phyloP scores from a whole-genome alignment of 2,797 vertebrate genomes.

The Rallus crepitans region DNA sequence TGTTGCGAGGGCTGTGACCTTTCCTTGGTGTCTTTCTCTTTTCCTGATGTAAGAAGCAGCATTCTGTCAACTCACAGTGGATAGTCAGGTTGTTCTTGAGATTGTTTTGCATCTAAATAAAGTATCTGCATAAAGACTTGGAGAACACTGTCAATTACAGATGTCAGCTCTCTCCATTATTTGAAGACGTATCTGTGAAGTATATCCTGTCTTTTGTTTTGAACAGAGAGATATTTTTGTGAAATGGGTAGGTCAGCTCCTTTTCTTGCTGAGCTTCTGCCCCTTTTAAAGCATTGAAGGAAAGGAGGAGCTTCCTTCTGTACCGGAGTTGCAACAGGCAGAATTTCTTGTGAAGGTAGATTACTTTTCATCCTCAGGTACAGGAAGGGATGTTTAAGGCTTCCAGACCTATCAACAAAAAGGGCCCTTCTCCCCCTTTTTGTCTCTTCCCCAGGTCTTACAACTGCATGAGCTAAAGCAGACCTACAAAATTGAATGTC shows the following conservation, averaged over 20 bases:
- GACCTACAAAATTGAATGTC: background rate
- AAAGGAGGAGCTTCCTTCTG: background rate
- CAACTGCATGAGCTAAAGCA: background rate
- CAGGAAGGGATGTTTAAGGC: background rate
- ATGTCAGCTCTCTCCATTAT: background rate
- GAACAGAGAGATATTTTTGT: background rate
- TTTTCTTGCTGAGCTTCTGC: background rate
- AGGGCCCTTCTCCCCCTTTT: background rate
- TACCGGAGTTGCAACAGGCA: background rate
- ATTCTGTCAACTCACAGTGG: background rate
- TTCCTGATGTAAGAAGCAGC: fast-evolving
- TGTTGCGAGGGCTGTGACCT: background rate
- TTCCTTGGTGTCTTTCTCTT: background rate
- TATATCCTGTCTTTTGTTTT: background rate
- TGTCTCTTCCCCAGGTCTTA: background rate
- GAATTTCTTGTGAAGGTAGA: background rate
- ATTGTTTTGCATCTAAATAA: background rate
- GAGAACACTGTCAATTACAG: background rate
- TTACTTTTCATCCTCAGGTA: background rate
- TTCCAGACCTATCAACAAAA: background rate
- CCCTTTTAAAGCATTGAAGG: background rate
- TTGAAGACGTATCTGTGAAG: background rate
- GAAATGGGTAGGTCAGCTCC: background rate
- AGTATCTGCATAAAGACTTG: background rate
- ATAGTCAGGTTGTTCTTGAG: background rate